phyloP scores from a whole-genome alignment of 1,140 invertebrate genomes.

The Drosophila pachea region DNA sequence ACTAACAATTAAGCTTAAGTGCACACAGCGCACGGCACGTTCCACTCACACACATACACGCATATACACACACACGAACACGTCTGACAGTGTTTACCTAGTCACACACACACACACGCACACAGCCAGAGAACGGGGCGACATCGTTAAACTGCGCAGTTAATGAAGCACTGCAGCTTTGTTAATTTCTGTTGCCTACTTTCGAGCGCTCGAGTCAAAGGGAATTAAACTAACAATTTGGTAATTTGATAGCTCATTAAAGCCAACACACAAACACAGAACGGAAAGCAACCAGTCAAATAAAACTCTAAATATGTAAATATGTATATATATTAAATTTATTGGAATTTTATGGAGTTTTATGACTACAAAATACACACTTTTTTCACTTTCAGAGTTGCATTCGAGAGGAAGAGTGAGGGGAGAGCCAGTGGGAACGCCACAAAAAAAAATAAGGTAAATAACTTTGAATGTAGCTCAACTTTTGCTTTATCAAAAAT shows the following conservation, averaged over 20 bases:
- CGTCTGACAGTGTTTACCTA: neutral
- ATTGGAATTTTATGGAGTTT: neutral
- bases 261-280: neutral
- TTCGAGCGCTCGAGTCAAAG: slow-evolving; percentile 15
- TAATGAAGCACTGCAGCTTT: slow-evolving; percentile 48
- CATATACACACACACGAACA: neutral
- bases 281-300: neutral
- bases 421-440: neutral
- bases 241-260: slow-evolving; percentile 35
- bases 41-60: neutral
- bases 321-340: neutral
- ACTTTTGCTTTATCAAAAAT: slow-evolving; percentile 2
- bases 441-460: slow-evolving; percentile 27
- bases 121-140: neutral
- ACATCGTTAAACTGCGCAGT: slow-evolving; percentile 18
- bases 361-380: neutral
- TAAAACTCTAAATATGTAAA: neutral
- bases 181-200: slow-evolving; percentile 46
- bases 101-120: slow-evolving; percentile 8
- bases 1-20: slow-evolving; percentile 59
- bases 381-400: slow-evolving; percentile 23
- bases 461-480: slow-evolving; percentile 25
- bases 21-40: slow-evolving; percentile 15
- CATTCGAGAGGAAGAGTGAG: neutral
- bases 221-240: slow-evolving; percentile 12